Percentiles rank a stretch among this genome's conserved stretches.
Conservation (phyloP, 2,797 vertebrate species). For the Crax fasciolata region DNA sequence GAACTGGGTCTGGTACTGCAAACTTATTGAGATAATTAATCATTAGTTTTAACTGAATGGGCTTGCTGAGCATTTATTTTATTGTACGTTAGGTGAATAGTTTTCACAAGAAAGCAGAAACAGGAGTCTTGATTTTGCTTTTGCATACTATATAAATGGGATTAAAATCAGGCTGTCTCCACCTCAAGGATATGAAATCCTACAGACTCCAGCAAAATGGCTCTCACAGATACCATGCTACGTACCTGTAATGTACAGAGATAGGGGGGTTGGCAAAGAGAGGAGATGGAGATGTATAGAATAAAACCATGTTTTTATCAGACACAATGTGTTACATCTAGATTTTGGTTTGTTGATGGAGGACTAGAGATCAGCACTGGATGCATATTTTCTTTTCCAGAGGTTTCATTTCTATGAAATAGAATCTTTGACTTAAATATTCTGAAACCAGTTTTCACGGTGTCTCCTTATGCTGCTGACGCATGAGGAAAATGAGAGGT, state of each 20-base stretch:
- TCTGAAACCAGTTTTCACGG: background rate
- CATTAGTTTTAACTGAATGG: background rate
- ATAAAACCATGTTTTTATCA: background rate
- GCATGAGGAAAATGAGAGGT: background rate
- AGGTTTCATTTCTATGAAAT: background rate
- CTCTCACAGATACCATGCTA: background rate
- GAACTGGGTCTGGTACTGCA: background rate
- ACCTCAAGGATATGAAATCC: background rate
- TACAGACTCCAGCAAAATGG: background rate
- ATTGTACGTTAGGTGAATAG: background rate
- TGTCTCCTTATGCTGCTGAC: background rate
- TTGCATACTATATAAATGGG: background rate
- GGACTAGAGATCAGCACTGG: background rate
- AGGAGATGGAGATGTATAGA: background rate
- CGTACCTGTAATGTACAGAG: background rate
- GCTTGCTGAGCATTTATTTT: background rate
- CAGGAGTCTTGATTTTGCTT: background rate
- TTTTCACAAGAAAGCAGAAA: background rate
- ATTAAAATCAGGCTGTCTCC: background rate
- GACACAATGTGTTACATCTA: background rate
- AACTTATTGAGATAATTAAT: background rate
- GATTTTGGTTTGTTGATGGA: background rate
- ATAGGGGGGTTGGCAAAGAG: background rate
- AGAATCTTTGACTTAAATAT: background rate
- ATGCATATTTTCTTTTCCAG: background rate